A percentile compares a stretch with the other conserved stretches of the same genome.
Evolutionary conservation across 2,888 invertebrate genomes (phyloP).

Genomic region (Aricia artaxerxes): DNA sequence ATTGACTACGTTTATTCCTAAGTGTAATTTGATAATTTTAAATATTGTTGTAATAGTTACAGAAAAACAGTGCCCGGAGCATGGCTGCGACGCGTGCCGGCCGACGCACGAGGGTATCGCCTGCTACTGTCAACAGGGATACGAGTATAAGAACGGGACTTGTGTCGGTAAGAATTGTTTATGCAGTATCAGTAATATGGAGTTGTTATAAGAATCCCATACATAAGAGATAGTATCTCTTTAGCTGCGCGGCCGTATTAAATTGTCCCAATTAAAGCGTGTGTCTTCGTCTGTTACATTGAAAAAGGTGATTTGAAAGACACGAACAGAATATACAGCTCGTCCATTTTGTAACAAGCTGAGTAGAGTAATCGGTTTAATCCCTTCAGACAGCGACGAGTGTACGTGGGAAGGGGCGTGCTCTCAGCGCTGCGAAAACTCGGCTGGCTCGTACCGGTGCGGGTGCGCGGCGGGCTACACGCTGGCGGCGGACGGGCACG

Average conservation of each 20-base stretch:
- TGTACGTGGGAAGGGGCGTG: constrained; percentile 86
- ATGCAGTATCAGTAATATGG: too few species aligned
- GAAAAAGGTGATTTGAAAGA: too few species aligned
- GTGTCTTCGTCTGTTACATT: too few species aligned
- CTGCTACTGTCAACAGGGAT: constrained; percentile 88
- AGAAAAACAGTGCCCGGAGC: constrained; percentile 63
- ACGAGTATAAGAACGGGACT: constrained; percentile 80
- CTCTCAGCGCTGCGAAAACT: constrained; percentile 87
- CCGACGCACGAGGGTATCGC: constrained; percentile 85
- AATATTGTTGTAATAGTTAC: constrained; percentile 54
- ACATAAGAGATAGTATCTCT: too few species aligned
- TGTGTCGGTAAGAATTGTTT: constrained; percentile 74
- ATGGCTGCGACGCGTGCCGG: constrained; percentile 85
- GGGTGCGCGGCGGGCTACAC: constrained; percentile 86
- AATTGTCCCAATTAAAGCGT: too few species aligned
- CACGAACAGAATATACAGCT: too few species aligned
- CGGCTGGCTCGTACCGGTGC: constrained; percentile 85
- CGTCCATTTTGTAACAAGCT: too few species aligned
- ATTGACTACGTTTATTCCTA: too few species aligned
- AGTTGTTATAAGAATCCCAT: too few species aligned
- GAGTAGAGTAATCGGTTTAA: background rate
- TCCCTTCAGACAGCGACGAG: constrained; percentile 85
- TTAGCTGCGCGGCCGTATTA: too few species aligned
- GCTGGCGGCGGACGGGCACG: constrained; percentile 70
- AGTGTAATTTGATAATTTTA: too few species aligned